phyloP scores from a whole-genome alignment of 2,797 vertebrate genomes.

The Diplodus puntazzo region DNA sequence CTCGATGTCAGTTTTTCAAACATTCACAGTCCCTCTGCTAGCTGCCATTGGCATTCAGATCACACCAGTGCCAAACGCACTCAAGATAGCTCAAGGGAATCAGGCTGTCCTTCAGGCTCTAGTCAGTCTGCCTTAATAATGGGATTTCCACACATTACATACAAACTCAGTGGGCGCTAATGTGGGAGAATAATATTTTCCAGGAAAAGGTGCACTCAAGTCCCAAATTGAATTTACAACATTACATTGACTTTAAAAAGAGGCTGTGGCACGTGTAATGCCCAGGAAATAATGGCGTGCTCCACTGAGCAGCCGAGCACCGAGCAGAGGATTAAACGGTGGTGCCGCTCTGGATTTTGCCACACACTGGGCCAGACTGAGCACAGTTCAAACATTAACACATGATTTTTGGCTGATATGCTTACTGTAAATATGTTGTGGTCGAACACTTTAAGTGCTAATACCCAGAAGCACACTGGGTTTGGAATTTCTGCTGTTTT shows the following conservation, averaged over 20 bases:
- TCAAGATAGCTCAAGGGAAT: constrained; percentile 54
- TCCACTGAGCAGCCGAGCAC: constrained; percentile 57
- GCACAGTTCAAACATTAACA: constrained; percentile 34
- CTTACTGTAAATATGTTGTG: constrained; percentile 53
- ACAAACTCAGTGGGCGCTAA: constrained; percentile 61
- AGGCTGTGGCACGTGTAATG: constrained; percentile 55
- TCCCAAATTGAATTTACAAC: constrained; percentile 77
- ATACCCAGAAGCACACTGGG: constrained; percentile 38
- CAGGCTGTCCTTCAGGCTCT: constrained; percentile 66
- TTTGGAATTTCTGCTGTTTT: constrained; percentile 63
- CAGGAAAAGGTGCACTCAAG: constrained; percentile 47
- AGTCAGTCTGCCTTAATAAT: constrained; percentile 68
- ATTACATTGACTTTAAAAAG: constrained; percentile 66
- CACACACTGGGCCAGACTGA: constrained; percentile 26
- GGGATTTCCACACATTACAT: constrained; percentile 71
- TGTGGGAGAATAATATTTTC: constrained; percentile 70
- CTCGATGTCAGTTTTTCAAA: constrained; percentile 39
- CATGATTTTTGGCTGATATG: constrained; percentile 40
- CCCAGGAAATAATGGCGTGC: constrained; percentile 64
- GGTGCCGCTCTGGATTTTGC: constrained; percentile 45
- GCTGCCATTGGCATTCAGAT: constrained; percentile 67
- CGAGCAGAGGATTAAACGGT: constrained; percentile 55
- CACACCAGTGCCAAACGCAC: constrained; percentile 57
- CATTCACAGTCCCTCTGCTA: constrained; percentile 14
- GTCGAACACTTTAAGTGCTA: constrained; percentile 31